phyloP scores from a whole-genome alignment of 2,888 invertebrate species.

The Dilophus febrilis region DNA sequence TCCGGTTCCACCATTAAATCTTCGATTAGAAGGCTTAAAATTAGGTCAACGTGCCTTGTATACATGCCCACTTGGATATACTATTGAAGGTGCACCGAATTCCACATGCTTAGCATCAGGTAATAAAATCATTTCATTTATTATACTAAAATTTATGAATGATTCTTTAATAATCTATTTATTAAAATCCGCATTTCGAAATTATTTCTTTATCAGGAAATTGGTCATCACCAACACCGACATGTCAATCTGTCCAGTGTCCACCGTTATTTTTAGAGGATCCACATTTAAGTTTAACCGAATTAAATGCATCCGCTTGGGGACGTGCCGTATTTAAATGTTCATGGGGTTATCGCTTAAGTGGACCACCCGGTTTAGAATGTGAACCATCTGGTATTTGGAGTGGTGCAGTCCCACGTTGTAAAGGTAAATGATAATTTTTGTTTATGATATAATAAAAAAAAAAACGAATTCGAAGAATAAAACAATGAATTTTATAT shows the following conservation, averaged over 20 bases:
- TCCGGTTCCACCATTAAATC: slow-evolving; percentile 43
- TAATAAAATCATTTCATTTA: slow-evolving; percentile 22
- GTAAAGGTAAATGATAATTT: slow-evolving; percentile 38
- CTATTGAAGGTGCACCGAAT: slow-evolving; percentile 56
- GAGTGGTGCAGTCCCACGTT: slow-evolving; percentile 60
- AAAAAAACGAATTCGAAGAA: not conserved
- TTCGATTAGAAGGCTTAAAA: slow-evolving; percentile 58
- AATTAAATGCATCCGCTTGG: slow-evolving; percentile 66
- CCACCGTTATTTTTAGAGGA: slow-evolving; percentile 49
- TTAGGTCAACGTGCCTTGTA: slow-evolving; percentile 52
- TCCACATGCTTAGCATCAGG: slow-evolving; percentile 70
- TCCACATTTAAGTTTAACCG: slow-evolving; percentile 54
- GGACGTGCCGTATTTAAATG: slow-evolving; percentile 68
- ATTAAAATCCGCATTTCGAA: too few relatives aligned
- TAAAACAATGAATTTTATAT: not conserved
- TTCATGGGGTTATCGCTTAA: slow-evolving; percentile 64
- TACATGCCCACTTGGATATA: slow-evolving; percentile 59
- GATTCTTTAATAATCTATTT: too few relatives aligned
- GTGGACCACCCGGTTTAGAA: slow-evolving; percentile 59
- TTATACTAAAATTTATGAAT: too few relatives aligned
- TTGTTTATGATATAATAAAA: not conserved
- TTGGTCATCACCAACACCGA: slow-evolving; percentile 60
- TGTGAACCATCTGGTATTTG: slow-evolving; percentile 65
- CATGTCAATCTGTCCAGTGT: slow-evolving; percentile 63
- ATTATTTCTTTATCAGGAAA: slow-evolving; percentile 34